These are phyloP conservation scores for Aphaenogaster rudis DNA, from an alignment of 1,140 invertebrate species.

Conservation along the genomic window DNA sequence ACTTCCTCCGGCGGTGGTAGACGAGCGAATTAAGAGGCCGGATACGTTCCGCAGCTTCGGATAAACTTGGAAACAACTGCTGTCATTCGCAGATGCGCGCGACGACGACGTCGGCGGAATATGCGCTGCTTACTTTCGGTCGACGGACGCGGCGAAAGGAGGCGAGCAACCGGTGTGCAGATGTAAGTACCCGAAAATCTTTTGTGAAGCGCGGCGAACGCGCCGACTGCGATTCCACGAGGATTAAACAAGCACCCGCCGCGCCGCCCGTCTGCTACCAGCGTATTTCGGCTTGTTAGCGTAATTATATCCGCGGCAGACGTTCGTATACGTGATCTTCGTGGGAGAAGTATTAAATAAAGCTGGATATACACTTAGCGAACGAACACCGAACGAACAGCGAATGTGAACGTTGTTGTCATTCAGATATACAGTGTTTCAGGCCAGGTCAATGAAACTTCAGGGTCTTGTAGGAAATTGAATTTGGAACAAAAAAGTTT, in stretches of 20 bases:
- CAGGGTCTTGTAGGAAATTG: too few species aligned
- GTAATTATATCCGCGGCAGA: constrained; percentile 35
- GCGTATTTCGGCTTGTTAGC: constrained; percentile 12
- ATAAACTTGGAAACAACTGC: constrained; percentile 79
- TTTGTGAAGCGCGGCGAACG: constrained; percentile 42
- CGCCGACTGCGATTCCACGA: constrained; percentile 38
- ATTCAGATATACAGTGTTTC: too few species aligned
- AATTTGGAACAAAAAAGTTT: too few species aligned
- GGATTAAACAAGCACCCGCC: constrained; percentile 23
- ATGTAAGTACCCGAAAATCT: constrained; percentile 44
- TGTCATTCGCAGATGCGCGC: constrained; percentile 76
- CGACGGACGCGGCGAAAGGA: constrained; percentile 35
- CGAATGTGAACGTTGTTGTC: too few species aligned
- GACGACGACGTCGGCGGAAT: constrained; percentile 65
- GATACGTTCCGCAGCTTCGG: constrained; percentile 57
- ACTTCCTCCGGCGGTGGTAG: not conserved
- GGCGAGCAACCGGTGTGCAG: constrained; percentile 1
- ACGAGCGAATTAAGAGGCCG: constrained; percentile 66
- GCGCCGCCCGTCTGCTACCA: constrained; percentile 26
- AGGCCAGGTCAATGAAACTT: too few species aligned
- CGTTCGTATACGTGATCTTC: not conserved
- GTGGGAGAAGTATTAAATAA: not conserved
- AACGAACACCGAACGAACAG: too few species aligned
- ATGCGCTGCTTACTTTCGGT: constrained; percentile 58
- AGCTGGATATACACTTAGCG: too few species aligned